Conservation (phyloP, 2,113 vertebrate species). For the Bufo gargarizans region DNA sequence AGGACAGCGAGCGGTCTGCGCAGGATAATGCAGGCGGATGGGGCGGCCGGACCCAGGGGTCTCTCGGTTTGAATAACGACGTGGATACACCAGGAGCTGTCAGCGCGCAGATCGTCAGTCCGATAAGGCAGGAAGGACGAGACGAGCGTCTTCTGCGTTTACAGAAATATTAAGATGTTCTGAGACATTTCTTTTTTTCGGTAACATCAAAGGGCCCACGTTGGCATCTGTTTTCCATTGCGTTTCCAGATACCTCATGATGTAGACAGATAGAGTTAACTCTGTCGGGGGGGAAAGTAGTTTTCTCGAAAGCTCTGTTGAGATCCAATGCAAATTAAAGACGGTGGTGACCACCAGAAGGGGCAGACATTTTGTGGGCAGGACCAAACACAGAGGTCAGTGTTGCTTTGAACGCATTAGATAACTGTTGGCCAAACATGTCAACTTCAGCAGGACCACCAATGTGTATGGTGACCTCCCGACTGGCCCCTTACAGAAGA, state of each 20-base stretch:
- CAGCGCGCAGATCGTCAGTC: slow-evolving; percentile 1
- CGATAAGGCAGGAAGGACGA: neutral
- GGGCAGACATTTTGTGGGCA: neutral
- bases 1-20: neutral
- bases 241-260: neutral
- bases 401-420: too few relatives aligned
- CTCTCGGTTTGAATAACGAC: slow-evolving; percentile 28
- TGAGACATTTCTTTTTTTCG: neutral
- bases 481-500: too few relatives aligned
- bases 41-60: slow-evolving; percentile 25
- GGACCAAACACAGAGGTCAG: neutral
- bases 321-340: neutral
- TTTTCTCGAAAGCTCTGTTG: neutral
- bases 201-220: slow-evolving; percentile 29
- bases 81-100: neutral
- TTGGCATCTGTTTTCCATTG: slow-evolving; percentile 38
- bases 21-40: neutral
- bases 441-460: too few relatives aligned
- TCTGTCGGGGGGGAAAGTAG: neutral
- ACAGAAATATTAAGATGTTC: slow-evolving; percentile 41
- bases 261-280: neutral
- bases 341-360: neutral
- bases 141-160: neutral
- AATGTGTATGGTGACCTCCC: too few relatives aligned
- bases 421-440: too few relatives aligned